Evolutionary conservation across 2,888 invertebrate genomes (phyloP).

Genomic region (Maniola hyperantus): DNA sequence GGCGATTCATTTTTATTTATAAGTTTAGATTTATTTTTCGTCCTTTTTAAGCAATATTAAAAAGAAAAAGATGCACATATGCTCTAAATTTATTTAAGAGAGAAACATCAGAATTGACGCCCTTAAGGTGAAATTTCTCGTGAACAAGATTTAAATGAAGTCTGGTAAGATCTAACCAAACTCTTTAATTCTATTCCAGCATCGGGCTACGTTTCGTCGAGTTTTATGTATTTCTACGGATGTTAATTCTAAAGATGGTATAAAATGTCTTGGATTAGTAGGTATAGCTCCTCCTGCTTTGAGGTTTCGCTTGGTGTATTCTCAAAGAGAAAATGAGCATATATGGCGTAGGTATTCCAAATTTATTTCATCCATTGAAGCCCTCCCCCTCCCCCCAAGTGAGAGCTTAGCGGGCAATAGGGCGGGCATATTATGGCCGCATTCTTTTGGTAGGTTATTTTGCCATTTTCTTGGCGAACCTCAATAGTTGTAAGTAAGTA

Average conservation of each 20-base stretch:
- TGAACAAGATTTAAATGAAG: constrained; percentile 25
- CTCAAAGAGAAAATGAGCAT: constrained; percentile 12
- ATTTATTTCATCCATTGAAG: background rate
- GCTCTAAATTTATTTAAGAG: too few relatives aligned
- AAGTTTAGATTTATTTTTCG: too few relatives aligned
- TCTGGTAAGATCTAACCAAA: constrained; percentile 48
- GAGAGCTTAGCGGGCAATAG: too few relatives aligned
- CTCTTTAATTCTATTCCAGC: constrained; percentile 36
- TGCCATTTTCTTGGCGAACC: background rate
- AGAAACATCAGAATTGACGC: too few relatives aligned
- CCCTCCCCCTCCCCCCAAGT: too few relatives aligned
- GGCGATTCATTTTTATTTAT: too few relatives aligned
- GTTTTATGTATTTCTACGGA: constrained; percentile 44
- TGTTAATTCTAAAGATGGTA: constrained; percentile 46
- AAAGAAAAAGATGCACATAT: constrained; percentile 6
- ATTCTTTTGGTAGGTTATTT: too few relatives aligned
- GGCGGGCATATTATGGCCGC: too few relatives aligned
- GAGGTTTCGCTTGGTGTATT: constrained; percentile 9
- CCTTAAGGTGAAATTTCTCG: too few relatives aligned
- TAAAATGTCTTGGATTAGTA: constrained; percentile 39
- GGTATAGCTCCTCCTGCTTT: constrained; percentile 20
- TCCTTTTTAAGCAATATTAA: too few relatives aligned
- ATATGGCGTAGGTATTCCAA: background rate
- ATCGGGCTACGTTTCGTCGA: constrained; percentile 43
- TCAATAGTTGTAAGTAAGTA: too few relatives aligned